Percentiles rank a stretch among this genome's conserved stretches.
phyloP scores from a whole-genome alignment of 2,797 vertebrate species.

The Squalus acanthias region DNA sequence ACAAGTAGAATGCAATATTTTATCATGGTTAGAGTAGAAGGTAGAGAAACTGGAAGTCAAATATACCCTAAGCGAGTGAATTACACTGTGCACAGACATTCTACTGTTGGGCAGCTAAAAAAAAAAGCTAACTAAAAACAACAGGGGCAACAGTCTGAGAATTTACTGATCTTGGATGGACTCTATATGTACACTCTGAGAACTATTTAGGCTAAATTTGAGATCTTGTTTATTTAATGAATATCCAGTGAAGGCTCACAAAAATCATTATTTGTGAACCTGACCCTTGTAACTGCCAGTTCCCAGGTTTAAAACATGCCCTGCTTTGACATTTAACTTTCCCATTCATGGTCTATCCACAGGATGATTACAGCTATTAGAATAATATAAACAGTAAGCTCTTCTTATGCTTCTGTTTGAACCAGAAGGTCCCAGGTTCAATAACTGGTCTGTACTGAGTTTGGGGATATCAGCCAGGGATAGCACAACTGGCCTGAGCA shows the following conservation, averaged over 20 bases:
- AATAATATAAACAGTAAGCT: background rate
- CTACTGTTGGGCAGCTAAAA: background rate
- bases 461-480: background rate
- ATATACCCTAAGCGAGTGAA: background rate
- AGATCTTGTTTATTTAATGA: background rate
- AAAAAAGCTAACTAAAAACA: background rate
- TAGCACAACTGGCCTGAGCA: background rate
- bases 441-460: background rate
- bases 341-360: background rate
- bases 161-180: background rate
- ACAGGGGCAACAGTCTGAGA: background rate
- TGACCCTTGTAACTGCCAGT: background rate
- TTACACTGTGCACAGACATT: background rate
- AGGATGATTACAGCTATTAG: background rate
- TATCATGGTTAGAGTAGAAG: background rate
- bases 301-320: background rate
- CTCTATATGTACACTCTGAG: background rate
- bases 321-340: conserved; percentile 6
- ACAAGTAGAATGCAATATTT: background rate
- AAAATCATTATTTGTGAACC: background rate
- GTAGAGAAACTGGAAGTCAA: background rate
- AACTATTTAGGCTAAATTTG: background rate
- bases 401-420: background rate
- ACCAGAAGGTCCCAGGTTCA: background rate
- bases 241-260: background rate